Conservation (phyloP, 2,113 vertebrate species). For the Recurvirostra avosetta region DNA sequence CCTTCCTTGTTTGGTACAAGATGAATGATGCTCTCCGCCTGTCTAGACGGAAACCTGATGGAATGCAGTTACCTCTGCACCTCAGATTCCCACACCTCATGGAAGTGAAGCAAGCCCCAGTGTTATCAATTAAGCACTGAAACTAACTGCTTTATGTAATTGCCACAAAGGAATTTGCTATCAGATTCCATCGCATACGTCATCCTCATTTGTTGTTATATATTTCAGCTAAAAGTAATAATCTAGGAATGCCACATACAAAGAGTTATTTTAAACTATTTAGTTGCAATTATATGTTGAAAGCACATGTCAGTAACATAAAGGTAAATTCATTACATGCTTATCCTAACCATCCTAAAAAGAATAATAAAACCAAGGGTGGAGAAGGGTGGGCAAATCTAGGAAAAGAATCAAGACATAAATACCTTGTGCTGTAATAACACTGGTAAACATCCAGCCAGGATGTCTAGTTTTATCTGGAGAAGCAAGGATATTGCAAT, state of each 20-base stretch:
- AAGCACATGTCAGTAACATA: neutral
- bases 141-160: neutral
- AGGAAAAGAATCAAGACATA: conserved; percentile 1
- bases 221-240: conserved; percentile 33
- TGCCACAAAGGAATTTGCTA: conserved; percentile 34
- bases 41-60: conserved; percentile 42
- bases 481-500: neutral
- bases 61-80: conserved; percentile 44
- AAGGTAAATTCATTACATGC: neutral
- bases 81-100: neutral
- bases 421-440: neutral
- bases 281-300: neutral
- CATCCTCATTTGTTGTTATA: neutral
- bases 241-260: too few relatives aligned
- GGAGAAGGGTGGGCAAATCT: conserved; percentile 4
- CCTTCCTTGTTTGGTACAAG: conserved; percentile 26
- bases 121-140: conserved; percentile 32
- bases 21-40: conserved; percentile 33
- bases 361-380: neutral
- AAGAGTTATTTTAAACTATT: neutral
- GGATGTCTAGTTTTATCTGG: neutral
- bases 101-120: neutral
- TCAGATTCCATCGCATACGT: neutral
- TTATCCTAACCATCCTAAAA: neutral
- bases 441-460: conserved; percentile 22